Evolutionary conservation across 2,113 vertebrate genomes (phyloP).

Genomic region (Coryphaenoides rupestris): DNA sequence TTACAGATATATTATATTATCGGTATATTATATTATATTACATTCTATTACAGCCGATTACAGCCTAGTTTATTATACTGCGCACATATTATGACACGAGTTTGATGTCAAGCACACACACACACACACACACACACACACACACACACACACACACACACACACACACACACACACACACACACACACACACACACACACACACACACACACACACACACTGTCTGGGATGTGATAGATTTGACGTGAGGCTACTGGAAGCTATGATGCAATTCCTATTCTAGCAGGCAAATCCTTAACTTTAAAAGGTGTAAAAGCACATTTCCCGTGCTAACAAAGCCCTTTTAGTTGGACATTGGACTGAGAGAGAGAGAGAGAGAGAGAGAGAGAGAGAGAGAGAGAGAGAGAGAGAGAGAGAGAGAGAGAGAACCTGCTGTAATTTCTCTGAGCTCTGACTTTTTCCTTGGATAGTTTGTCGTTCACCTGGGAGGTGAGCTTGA

Average conservation of each 20-base stretch:
- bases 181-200: too few relatives aligned
- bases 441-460: constrained; percentile 40
- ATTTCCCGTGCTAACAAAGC: not conserved
- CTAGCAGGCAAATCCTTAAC: not conserved
- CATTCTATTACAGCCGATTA: too few relatives aligned
- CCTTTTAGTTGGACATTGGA: not conserved
- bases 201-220: too few relatives aligned
- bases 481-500: constrained; percentile 6
- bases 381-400: constrained; percentile 18
- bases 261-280: not conserved
- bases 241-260: not conserved
- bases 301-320: not conserved
- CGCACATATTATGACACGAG: too few relatives aligned
- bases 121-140: not conserved
- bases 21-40: too few relatives aligned
- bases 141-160: constrained; percentile 11
- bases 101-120: not conserved
- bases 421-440: constrained; percentile 36
- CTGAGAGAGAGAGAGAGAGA: constrained; percentile 10
- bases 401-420: constrained; percentile 12
- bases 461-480: constrained; percentile 14
- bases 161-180: not conserved
- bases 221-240: too few relatives aligned
- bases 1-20: too few relatives aligned
- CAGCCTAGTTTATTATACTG: too few relatives aligned